Evolutionary conservation across 2,113 vertebrate species (phyloP), one percentile per base, ranked within the genome.

Genomic region (Xenopus borealis): DNA sequence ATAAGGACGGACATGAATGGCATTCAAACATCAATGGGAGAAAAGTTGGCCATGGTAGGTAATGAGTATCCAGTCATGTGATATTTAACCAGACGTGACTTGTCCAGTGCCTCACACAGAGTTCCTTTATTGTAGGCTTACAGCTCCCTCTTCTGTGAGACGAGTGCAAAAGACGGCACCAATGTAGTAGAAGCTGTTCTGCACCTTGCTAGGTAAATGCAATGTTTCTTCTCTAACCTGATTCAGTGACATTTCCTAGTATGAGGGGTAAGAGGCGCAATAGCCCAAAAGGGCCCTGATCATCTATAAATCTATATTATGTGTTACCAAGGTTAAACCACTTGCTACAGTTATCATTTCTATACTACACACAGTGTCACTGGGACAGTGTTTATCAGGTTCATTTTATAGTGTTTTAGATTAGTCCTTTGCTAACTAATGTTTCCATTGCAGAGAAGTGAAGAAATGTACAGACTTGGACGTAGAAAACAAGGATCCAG

Each of bases 131-230:
- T 64, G 3, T 77, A 93, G 92, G 78, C 81, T 12, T 92, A 92
- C 58, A 85, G 83, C 1, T 88, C 89, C n/a, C 79, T 88, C 62
- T 91, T 92, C 86, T 92, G 89, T 0, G 86, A 93, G 80, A 89
- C 89, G 7, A 92, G 91, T 13, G 85, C 89, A 78, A 94, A 91
- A 79, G 89, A 91, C 0, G 82, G 91, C 63, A 91, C 85, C 33
- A 89, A 80, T 0, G 69, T 81, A 4, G 85, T 86, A 0, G 89
- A 93, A 75, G 85, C 85, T 0, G 87, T 88, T 77, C 88, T 90
- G 69, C 90, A 91, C 76, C 85, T 87, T 0, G 85, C 90, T 4
- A 84, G 81, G 89, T 89, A 85, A 79, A 75, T 9, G n/a, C 20
- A 55, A n/a, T 2, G 1, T 1, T 50, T 13, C 14, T 50, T 12